These are phyloP conservation scores for Hedychridium roseum DNA, from an alignment of 2,888 invertebrate species.

Conservation along the genomic window DNA sequence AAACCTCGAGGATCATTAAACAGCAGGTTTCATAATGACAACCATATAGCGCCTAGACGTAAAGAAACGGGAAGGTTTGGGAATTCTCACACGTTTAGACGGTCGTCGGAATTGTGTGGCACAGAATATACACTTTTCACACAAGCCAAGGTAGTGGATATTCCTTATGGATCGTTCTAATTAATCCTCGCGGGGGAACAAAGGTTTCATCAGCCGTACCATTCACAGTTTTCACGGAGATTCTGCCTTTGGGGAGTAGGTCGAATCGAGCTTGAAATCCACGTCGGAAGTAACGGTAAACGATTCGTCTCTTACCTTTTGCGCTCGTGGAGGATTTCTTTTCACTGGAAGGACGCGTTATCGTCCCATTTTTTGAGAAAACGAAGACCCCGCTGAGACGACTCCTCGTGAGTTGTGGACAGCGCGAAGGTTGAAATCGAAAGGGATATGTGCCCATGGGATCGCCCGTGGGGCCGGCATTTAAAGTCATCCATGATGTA, in stretches of 20 bases:
- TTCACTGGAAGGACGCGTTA: too few species aligned
- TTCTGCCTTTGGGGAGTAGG: constrained; percentile 17
- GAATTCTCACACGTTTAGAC: background rate
- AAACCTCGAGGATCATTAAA: background rate
- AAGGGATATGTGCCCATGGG: constrained; percentile 23
- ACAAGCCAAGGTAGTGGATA: too few species aligned
- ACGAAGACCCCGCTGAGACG: too few species aligned
- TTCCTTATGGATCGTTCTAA: too few species aligned
- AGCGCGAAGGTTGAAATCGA: constrained; percentile 23
- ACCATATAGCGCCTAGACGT: background rate
- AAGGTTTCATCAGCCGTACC: too few species aligned
- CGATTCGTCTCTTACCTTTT: background rate
- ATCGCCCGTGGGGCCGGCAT: constrained; percentile 18
- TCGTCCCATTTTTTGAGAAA: too few species aligned
- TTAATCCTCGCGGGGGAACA: too few species aligned
- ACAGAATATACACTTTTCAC: too few species aligned
- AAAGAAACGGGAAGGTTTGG: background rate
- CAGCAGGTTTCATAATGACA: background rate
- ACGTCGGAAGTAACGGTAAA: background rate
- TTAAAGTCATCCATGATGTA: constrained; percentile 34
- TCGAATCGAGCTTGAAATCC: background rate
- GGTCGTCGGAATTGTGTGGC: background rate
- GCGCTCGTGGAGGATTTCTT: background rate
- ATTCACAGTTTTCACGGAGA: too few species aligned
- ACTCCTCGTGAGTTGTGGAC: too few species aligned